Base-by-base conservation (phyloP, 2,797 vertebrate species). In the Chrysolophus pictus region DNA sequence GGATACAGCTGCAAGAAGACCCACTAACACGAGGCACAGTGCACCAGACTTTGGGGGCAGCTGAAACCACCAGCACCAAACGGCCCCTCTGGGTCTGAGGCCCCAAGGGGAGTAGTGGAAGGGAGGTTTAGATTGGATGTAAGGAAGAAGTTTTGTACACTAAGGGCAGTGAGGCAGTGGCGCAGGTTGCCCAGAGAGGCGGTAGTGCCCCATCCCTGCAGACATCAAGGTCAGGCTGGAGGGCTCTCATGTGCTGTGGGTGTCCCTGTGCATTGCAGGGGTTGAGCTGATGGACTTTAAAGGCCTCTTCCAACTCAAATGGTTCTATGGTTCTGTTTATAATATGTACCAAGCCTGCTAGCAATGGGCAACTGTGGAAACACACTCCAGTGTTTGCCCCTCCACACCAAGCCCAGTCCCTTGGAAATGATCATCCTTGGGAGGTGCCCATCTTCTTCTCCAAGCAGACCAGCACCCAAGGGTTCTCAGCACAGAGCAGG, bases 331-430 rank as follows among this genome's bases (percentile, higher is more conserved):
- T 29, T 55, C 28, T 55, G 16, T 11, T 31, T 29, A 12, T 0
- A 0, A 26, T 7, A 19, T 0, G 0, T 16, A 22, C 22, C 24
- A 6, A 3, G 6, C 17, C 68, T 79, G 24, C 33, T 9, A 11
- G 46, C 0, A 1, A 47, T 1, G 2, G 29, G 46, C 35, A 67
- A 29, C 8, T 22, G 4, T 18, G 37, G 65, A 35, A 84, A 37
- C 51, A 90, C 65, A 62, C 11, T 7, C n/a, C 3, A 4, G 0
- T 4, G 4, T 55, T 28, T 31, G 13, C 44, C 59, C 77, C 49
- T 4, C 39, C 39, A 6, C 23, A 31, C 26, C 37, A 62, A 90
- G 49, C 17, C 37, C 13, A 63, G 14, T 59, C 24, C 53, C 55
- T 65, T 67, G 59, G 67, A 73, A 91, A 33, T 2, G 14, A 31